phyloP scores from a whole-genome alignment of 2,888 invertebrate species.

The Apamea anceps region DNA sequence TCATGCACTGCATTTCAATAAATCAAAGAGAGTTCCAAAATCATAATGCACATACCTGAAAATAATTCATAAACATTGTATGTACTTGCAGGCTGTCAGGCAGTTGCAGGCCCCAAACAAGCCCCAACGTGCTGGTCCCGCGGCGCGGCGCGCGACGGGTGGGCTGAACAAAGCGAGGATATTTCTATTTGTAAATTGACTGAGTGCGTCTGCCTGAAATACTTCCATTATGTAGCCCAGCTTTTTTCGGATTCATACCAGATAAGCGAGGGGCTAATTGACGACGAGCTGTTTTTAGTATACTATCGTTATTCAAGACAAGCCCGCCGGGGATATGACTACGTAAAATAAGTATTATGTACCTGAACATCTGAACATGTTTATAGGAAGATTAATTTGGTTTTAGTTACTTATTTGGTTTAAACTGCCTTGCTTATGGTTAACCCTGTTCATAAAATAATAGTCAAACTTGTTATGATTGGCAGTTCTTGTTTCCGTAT shows the following conservation, averaged over 20 bases:
- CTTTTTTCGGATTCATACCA: neutral
- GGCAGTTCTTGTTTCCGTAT: no score
- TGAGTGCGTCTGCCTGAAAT: slow-evolving; percentile 15
- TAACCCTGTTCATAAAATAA: no score
- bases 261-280: neutral
- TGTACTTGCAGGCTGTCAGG: neutral
- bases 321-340: neutral
- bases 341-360: neutral
- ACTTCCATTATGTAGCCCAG: slow-evolving; percentile 1
- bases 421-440: neutral
- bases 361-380: neutral
- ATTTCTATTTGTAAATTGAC: slow-evolving; percentile 11
- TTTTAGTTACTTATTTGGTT: neutral
- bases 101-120: neutral
- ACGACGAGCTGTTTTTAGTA: neutral
- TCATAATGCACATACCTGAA: neutral
- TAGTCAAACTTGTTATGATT: no score
- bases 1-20: neutral
- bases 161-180: slow-evolving; percentile 1
- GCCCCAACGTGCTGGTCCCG: neutral
- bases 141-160: neutral
- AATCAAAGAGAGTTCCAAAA: neutral
- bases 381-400: neutral
- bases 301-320: no score
- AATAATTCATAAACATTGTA: neutral